Evolutionary conservation across 2,888 invertebrate genomes (phyloP).

Genomic region (Drosophila austrosaltans): DNA sequence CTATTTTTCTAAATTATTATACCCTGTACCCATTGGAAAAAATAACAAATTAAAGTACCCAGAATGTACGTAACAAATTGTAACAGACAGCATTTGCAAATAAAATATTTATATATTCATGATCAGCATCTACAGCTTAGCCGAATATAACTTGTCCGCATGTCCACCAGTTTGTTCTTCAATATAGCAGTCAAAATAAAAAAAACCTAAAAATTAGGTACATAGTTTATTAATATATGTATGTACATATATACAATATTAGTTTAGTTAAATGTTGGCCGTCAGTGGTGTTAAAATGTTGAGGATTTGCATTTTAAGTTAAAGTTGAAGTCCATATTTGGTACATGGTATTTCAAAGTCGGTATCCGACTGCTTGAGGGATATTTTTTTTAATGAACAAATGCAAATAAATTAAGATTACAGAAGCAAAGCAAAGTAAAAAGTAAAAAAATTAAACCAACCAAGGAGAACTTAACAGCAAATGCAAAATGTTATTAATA

Average conservation of each 20-base stretch:
- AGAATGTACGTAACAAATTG: too few species aligned
- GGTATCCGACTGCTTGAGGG: neutral
- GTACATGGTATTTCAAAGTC: neutral
- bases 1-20: constrained; percentile 67
- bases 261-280: too few species aligned
- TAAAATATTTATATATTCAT: too few species aligned
- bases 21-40: constrained; percentile 40
- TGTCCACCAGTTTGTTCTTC: too few species aligned
- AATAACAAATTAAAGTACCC: constrained; percentile 6
- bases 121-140: too few species aligned
- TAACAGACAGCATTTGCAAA: too few species aligned
- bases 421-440: constrained; percentile 30
- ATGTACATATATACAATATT: too few species aligned
- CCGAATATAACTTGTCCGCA: too few species aligned
- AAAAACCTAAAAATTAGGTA: too few species aligned
- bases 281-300: too few species aligned
- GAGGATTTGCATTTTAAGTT: neutral
- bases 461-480: constrained; percentile 23
- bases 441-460: constrained; percentile 26
- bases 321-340: neutral
- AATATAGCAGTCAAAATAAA: too few species aligned
- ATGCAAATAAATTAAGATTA: neutral
- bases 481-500: constrained; percentile 73
- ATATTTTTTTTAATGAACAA: constrained; percentile 6
- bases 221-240: too few species aligned